Percentiles rank a stretch among this genome's conserved stretches.
Conservation (phyloP, 2,888 invertebrate species). For the Epinotia demarniana region DNA sequence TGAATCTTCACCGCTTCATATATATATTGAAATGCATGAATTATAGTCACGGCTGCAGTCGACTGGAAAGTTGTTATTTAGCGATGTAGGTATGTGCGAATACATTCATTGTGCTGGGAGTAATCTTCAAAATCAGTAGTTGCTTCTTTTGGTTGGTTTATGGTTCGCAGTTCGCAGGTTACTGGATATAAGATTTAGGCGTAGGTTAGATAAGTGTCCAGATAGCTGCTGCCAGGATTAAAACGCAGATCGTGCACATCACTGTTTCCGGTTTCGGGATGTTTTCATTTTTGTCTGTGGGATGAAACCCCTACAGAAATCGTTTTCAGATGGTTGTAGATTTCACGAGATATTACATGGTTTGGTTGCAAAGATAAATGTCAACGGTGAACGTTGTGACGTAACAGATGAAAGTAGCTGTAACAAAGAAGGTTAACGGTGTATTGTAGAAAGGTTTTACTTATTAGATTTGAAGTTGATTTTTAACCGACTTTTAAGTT, state of each 20-base stretch:
- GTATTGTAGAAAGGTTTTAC: too few species aligned
- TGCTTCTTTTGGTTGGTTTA: too few species aligned
- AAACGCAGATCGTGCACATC: conserved; percentile 4
- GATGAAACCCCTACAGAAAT: background rate
- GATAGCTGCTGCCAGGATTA: background rate
- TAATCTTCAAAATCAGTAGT: too few species aligned
- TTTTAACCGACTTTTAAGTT: too few species aligned
- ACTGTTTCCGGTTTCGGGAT: background rate
- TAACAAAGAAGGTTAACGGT: background rate
- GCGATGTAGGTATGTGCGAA: too few species aligned
- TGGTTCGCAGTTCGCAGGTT: too few species aligned
- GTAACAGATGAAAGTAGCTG: background rate
- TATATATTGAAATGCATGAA: background rate
- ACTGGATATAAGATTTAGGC: too few species aligned
- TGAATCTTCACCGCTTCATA: background rate
- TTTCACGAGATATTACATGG: background rate
- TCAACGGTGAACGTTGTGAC: background rate
- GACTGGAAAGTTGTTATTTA: background rate
- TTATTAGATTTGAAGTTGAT: too few species aligned
- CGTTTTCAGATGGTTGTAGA: background rate
- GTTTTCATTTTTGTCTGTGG: conserved; percentile 4
- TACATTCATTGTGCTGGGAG: background rate
- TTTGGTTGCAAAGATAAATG: background rate
- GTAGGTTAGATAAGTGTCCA: background rate
- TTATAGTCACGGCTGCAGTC: background rate